Percentiles rank a stretch among this genome's conserved stretches.
These are phyloP conservation scores for Octopus bimaculoides DNA, from an alignment of 1,140 invertebrate species.

Conservation along the genomic window DNA sequence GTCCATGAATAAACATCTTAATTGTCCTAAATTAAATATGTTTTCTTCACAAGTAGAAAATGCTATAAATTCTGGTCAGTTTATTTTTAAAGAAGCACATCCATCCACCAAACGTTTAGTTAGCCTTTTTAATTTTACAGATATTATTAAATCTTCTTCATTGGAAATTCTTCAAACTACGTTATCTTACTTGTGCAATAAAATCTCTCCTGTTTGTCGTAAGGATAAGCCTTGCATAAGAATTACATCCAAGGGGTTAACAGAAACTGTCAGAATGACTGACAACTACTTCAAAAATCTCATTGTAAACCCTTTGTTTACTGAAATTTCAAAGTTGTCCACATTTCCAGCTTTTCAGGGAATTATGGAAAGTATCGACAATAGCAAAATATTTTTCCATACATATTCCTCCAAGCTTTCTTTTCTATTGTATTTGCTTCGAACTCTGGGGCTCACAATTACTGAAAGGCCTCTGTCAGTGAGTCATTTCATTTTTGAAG, in stretches of 20 bases:
- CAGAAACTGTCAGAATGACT: not conserved
- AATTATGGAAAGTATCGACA: not conserved
- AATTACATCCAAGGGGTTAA: not conserved
- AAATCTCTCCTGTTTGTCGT: not conserved
- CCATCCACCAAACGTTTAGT: not conserved
- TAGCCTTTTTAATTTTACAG: not conserved
- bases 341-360: not conserved
- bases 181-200: not conserved
- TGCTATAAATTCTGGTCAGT: conserved; percentile 4
- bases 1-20: not conserved
- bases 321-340: not conserved
- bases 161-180: not conserved
- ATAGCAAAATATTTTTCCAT: not conserved
- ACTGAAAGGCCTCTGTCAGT: not conserved
- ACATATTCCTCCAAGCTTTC: not conserved
- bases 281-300: not conserved
- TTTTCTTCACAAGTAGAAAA: not conserved
- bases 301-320: not conserved
- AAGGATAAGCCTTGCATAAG: not conserved
- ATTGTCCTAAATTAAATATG: not conserved
- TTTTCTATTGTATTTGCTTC: not conserved
- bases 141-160: not conserved
- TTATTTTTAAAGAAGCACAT: not conserved
- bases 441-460: not conserved
- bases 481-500: not conserved